Evolutionary conservation across 2,113 vertebrate species (phyloP), one percentile per base, ranked within the genome.

Genomic region (Chunga burmeisteri): DNA sequence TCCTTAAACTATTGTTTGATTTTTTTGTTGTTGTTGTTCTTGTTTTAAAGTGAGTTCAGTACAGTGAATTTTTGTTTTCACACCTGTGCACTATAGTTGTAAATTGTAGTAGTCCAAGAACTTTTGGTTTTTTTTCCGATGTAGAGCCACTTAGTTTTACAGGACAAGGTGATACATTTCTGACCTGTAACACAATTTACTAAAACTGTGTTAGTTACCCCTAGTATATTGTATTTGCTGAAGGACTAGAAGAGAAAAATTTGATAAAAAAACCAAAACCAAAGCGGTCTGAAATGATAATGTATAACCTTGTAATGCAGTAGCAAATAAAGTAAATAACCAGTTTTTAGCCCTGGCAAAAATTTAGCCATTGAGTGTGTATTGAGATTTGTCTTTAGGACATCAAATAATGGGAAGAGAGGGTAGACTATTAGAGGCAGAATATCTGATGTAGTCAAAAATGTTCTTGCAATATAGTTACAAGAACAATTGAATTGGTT

Each of bases 191-290:
- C 89, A 86, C 65, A 94, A 96, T 97, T 96, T 95, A 42, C 92
- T 93, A 96, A 96, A 97, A 97, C 95, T 91, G 30, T 94, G 65
- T 97, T 97, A 96, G 89, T 97, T 95, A 95, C 90, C 72, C 79
- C 36, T 77, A 34, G 59, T 95, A 84, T 94, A 96, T 95, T 86
- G 87, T 94, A 84, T 93, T 91, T 96, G 55, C 81, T 79, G 93
- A 94, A 95, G 80, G 73, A 89, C 89, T 91, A 94, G 88, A 95
- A 92, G 88, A 81, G 94, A 93, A 89, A 97, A 90, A 97, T 97
- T 72, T 87, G 93, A 96, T 97, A 86, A 85, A 81, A 86, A 68
- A 89, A 84, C 34, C 17, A 52, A 27, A 20, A 13, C 8, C 9
- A 40, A 46, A 40, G 36, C 23, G 87, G 81, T 80, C 78, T 88